These are phyloP conservation scores for Chloroceryle inda DNA, from an alignment of 2,797 vertebrate genomes.

Conservation along the genomic window DNA sequence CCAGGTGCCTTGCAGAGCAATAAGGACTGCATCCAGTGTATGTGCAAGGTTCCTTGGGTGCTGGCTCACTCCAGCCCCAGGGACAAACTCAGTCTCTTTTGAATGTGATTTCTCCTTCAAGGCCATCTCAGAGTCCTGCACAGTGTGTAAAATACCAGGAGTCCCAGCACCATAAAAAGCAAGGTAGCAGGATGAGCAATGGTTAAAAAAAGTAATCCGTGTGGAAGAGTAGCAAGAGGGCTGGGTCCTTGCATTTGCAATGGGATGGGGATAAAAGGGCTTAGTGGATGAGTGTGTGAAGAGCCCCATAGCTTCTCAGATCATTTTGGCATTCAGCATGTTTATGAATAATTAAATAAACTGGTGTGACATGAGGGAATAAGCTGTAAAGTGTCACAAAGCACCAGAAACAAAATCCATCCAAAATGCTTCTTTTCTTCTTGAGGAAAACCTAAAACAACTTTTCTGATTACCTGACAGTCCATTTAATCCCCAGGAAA, in stretches of 20 bases:
- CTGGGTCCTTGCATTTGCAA: neutral
- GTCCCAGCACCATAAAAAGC: neutral
- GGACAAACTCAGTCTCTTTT: neutral
- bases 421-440: conserved; percentile 84
- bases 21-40: neutral
- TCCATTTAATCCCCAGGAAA: conserved; percentile 88
- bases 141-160: neutral
- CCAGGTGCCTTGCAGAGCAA: neutral
- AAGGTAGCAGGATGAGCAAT: neutral
- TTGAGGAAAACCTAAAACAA: conserved; percentile 83
- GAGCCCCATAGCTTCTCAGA: conserved; percentile 59
- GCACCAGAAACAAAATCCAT: conserved; percentile 81
- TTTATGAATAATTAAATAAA: conserved; percentile 84
- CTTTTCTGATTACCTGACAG: conserved; percentile 88
- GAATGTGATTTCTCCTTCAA: neutral
- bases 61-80: neutral
- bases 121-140: neutral
- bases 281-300: conserved; percentile 69
- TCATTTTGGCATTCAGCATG: conserved; percentile 73
- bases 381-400: conserved; percentile 84
- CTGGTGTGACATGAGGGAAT: conserved; percentile 79
- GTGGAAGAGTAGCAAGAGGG: neutral
- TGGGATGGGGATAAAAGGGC: conserved; percentile 40
- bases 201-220: neutral
- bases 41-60: neutral